Evolutionary conservation across 2,888 invertebrate species (phyloP).

Genomic region (Spisula subtruncata): DNA sequence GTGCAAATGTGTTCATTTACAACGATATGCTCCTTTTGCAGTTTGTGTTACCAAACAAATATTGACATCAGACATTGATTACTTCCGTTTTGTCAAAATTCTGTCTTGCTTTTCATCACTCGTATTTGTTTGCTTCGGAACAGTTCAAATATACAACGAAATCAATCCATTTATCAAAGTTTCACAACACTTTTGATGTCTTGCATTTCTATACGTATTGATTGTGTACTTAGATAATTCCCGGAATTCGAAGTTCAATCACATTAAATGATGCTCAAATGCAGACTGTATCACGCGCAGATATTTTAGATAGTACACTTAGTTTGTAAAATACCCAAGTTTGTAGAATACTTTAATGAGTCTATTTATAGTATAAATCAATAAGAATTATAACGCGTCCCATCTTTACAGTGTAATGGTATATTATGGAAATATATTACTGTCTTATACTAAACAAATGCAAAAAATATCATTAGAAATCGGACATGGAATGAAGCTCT

Average conservation of each 20-base stretch:
- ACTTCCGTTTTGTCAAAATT: slow-evolving; percentile 4
- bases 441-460: background rate
- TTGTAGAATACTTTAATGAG: background rate
- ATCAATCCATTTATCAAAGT: background rate
- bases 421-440: background rate
- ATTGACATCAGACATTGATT: background rate
- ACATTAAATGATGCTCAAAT: background rate
- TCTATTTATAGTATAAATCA: too few species aligned
- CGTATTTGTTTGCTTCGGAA: background rate
- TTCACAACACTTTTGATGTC: background rate
- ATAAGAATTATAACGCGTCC: too few species aligned
- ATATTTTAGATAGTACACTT: background rate
- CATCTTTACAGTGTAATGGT: background rate
- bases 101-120: background rate
- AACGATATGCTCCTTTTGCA: background rate
- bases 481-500: too few species aligned
- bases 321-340: background rate
- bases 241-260: background rate
- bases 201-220: background rate
- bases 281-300: background rate
- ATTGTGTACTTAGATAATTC: background rate
- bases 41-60: background rate
- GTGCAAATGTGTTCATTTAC: background rate
- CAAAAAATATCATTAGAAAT: too few species aligned
- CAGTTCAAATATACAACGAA: background rate